Evolutionary conservation across 2,888 invertebrate species (phyloP).

Genomic region (Leucophora obtusa): DNA sequence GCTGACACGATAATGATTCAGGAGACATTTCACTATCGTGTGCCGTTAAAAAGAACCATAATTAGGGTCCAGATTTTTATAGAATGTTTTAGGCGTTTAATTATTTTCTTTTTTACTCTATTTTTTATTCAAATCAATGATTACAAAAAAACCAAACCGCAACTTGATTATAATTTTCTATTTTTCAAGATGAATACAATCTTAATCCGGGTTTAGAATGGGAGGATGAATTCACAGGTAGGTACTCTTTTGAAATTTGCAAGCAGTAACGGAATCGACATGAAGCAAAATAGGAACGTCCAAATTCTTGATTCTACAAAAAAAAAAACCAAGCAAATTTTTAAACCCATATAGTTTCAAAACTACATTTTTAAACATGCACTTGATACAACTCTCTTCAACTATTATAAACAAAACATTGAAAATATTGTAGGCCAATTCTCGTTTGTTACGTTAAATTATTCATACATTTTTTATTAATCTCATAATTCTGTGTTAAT

Average conservation of each 20-base stretch:
- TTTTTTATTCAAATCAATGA: slow-evolving; percentile 51
- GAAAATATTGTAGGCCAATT: slow-evolving; percentile 16
- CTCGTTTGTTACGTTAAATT: slow-evolving; percentile 25
- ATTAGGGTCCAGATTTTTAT: slow-evolving; percentile 38
- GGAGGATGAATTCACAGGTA: slow-evolving; percentile 99
- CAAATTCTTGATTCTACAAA: slow-evolving; percentile 68
- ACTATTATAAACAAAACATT: slow-evolving; percentile 5
- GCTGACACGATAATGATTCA: too few relatives aligned
- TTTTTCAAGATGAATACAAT: slow-evolving; percentile 98
- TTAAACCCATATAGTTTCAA: slow-evolving; percentile 24
- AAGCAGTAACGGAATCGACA: slow-evolving; percentile 77
- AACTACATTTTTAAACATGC: slow-evolving; percentile 47
- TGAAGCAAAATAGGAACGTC: slow-evolving; percentile 79
- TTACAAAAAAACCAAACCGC: slow-evolving; percentile 61
- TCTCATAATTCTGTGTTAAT: slow-evolving; percentile 49
- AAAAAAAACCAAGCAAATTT: slow-evolving; percentile 36
- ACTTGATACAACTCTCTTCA: slow-evolving; percentile 22
- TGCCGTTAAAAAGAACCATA: too few relatives aligned
- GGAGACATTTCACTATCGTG: too few relatives aligned
- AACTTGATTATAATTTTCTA: slow-evolving; percentile 66
- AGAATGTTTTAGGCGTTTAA: slow-evolving; percentile 47
- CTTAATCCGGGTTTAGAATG: slow-evolving; percentile 99
- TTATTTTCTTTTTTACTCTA: slow-evolving; percentile 52
- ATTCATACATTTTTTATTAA: slow-evolving; percentile 23
- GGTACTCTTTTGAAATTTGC: slow-evolving; percentile 80